Evolutionary conservation across 2,113 vertebrate genomes (phyloP), one percentile per base, ranked within the genome.

Genomic region (Prionailurus viverrinus): DNA sequence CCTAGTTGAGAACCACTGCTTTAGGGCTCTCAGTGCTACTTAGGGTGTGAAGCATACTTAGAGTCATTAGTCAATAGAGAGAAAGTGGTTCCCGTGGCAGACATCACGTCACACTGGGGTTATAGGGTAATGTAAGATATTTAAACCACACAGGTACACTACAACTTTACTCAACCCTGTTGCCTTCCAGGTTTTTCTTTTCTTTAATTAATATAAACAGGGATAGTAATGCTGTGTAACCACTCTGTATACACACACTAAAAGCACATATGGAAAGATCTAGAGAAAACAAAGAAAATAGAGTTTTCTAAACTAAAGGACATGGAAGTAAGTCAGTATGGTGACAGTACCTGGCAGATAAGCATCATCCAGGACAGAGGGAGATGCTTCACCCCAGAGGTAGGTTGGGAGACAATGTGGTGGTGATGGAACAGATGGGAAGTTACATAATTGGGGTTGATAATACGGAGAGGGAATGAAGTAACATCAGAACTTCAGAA

Each of bases 241-340:
- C 4, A 36, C 10, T 93, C 58, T 91, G 19, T 45, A 58, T 1
- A 84, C 39, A 89, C 3, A 41, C 23, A 21, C 36, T 65, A 79
- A 95, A 95, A 76, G 15, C 39, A 92, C 7, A 29, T 15, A 48
- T 4, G 15, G 41, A 45, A 74, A 74, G 39, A 76, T 76, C 41
- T 16, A 48, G 25, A 76, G 25, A 76, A 76, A 76, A 15, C 5
- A 65, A 66, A 79, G 63, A 3, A 87, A 48, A 71, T 45, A 86
- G 12, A 11, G 13, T 76, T 88, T 97, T 53, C 55, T 91, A 36
- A 81, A 68, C 14, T 95, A 87, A 78, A 94, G 11, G 31, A 68
- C 29, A 16, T 5, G n/a, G 21, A 90, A 86, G 36, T 29, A 86
- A 94, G 31, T 83, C 33, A 58, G 2, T 86, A 13, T 53, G 51